Base-by-base conservation (phyloP, 2,113 vertebrate genomes). In the Barbus barbus region DNA sequence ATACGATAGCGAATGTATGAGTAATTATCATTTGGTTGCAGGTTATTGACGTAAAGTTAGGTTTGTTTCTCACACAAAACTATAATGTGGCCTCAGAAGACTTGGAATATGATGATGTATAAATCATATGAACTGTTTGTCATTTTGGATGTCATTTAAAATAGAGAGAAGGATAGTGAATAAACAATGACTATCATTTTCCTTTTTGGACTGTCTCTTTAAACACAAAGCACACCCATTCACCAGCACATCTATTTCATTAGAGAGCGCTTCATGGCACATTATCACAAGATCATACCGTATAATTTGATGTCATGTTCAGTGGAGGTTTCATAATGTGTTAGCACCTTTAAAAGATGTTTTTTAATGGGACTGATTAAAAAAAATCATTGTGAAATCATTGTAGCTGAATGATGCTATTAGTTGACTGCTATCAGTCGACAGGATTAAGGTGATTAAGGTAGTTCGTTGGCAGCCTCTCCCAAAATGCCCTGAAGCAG, bases 401-500 rank as follows among this genome's bases (percentile, higher is more conserved):
- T 44, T 31, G 24, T 51, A 33, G 81, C 44, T 20, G 78, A 76
- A 85, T 73, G 82, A 88, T 82, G 81, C 86, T 82, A 83, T 67
- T 76, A 33, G 53, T 75, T 33, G n/a, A n/a, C 83, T 82, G 76
- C 71, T 79, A 63, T 78, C 83, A 41, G 84, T 74, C 81, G 63
- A 20, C 41, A 33, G 65, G 85, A 67, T 67, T 78, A 71, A 84
- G 82, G 48, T 73, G 77, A 80, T 81, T 79, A 58, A 56, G 77
- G 74, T 72, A 72, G 65, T 48, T 83, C 72, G 83, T 75, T 74
- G 46, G 51, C 77, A 81, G 83, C 80, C 78, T 75, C 71, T 73
- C 80, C 60, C 44, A 72, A 31, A 84, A 87, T 83, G 74, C 69
- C 86, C 71, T 14, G 60, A 83, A 76, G 88, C 78, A 44, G 18